Base-by-base conservation (phyloP, 2,888 invertebrate species). In the Drosophila yooni region DNA sequence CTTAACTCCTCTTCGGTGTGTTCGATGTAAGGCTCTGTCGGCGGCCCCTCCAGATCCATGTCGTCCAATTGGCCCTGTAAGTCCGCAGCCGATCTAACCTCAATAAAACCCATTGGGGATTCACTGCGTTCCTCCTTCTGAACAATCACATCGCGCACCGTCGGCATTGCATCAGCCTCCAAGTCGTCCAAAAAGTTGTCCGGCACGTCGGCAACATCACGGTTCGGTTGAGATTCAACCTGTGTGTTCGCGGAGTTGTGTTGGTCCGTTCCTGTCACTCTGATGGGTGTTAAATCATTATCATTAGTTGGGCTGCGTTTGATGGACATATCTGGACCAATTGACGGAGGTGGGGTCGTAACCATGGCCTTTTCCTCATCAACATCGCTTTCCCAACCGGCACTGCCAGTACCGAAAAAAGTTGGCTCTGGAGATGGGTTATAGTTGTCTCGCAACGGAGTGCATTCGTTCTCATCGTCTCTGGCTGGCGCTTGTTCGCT, bases 361-460 rank as follows among this genome's bases (percentile, higher is more conserved):
- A 38, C 5, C 25, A n/a, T 8, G 10, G 15, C 1, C 2, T 18
- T 10, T 40, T 57, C 31, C 3, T 58, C 64, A 29, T 63, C 40
- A 25, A 3, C 25, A 46, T 71, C 71, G n/a, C 72, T 72, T 13
- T 43, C 72, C 72, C 72, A 72, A 21, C 33, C 46, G 4, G 31
- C n/a, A 11, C 18, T 38, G 8, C 18, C 27, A 18, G 8, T n/a
- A 18, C 18, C 31, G 4, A 2, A 2, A 29, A 8, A 1, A 13
- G 18, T 18, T 10, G 36, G 27, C 1, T 38, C 58, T 10, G 36
- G 10, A 15, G 36, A 38, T 4, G 1, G 5, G 0, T 0, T 3
- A 13, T 5, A 8, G 3, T 60, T 57, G 0, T 57, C 60, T 5
- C 66, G 60, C 27, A 75, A 25, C 1, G 77, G 71, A 11, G 74